Evolutionary conservation across 1,140 invertebrate species (phyloP).

Genomic region (Rhagoletis zephyria): DNA sequence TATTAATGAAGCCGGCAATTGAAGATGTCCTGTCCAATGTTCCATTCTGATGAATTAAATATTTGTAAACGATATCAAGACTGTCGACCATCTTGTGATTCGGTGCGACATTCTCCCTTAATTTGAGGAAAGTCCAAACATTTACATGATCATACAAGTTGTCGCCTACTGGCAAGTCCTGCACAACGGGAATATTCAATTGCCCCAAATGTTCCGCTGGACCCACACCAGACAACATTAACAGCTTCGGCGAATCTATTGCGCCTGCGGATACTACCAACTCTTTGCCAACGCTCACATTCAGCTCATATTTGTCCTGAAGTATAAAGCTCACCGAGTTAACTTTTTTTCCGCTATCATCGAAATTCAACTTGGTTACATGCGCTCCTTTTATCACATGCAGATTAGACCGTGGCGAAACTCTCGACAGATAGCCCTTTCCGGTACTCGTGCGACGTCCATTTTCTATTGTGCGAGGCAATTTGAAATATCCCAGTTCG

Average conservation of each 20-base stretch:
- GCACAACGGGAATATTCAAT: conserved; percentile 71
- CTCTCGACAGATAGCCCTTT: conserved; percentile 60
- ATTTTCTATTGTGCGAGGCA: conserved; percentile 76
- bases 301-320: conserved; percentile 75
- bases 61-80: conserved; percentile 61
- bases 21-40: conserved; percentile 75
- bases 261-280: conserved; percentile 76
- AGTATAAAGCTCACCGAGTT: conserved; percentile 82
- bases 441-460: conserved; percentile 77
- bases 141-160: conserved; percentile 77
- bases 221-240: conserved; percentile 77
- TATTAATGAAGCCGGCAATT: conserved; percentile 63
- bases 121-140: conserved; percentile 70
- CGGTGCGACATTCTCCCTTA: conserved; percentile 56
- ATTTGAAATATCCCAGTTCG: conserved; percentile 60
- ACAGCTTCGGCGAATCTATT: conserved; percentile 75
- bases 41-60: conserved; percentile 67
- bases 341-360: conserved; percentile 78
- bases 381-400: conserved; percentile 82
- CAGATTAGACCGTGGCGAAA: conserved; percentile 79
- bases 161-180: conserved; percentile 77
- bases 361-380: conserved; percentile 82
- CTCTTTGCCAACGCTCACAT: conserved; percentile 72
- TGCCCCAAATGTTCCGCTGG: conserved; percentile 73
- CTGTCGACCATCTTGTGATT: conserved; percentile 58